These are phyloP conservation scores for Arctopsyche grandis DNA, from an alignment of 1,140 invertebrate genomes.

Conservation along the genomic window DNA sequence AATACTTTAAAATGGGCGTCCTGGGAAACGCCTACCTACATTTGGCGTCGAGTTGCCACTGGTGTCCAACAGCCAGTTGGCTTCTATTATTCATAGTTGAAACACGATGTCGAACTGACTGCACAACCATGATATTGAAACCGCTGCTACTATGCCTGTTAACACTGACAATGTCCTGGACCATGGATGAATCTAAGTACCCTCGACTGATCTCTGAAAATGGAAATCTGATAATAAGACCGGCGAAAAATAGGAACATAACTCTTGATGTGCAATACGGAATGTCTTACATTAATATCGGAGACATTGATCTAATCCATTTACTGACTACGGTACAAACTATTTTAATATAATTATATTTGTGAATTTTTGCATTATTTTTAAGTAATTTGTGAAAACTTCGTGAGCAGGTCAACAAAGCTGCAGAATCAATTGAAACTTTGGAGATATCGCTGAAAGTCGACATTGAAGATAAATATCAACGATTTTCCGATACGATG, in stretches of 20 bases:
- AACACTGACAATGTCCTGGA: neutral
- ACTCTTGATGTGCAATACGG: constrained; percentile 25
- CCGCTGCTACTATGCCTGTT: neutral
- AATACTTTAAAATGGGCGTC: too few relatives aligned
- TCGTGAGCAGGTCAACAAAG: neutral
- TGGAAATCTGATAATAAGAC: constrained; percentile 42
- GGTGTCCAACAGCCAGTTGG: too few relatives aligned
- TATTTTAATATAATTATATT: neutral
- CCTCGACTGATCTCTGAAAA: constrained; percentile 36
- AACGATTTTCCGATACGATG: neutral
- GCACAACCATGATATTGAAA: too few relatives aligned
- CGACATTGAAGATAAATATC: neutral
- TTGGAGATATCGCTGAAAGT: neutral
- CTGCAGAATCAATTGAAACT: neutral
- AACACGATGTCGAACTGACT: too few relatives aligned
- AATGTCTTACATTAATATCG: constrained; percentile 42
- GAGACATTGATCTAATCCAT: constrained; percentile 28
- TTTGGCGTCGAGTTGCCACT: too few relatives aligned
- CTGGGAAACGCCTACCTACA: too few relatives aligned
- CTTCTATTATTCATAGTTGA: too few relatives aligned
- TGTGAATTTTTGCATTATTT: neutral
- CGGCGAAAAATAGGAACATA: constrained; percentile 43
- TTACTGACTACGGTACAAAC: constrained; percentile 10
- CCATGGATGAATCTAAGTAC: neutral
- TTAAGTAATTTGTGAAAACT: neutral